A percentile compares a stretch with the other conserved stretches of the same genome.
Conservation (phyloP, 2,797 vertebrate species). For the Fringilla coelebs region DNA sequence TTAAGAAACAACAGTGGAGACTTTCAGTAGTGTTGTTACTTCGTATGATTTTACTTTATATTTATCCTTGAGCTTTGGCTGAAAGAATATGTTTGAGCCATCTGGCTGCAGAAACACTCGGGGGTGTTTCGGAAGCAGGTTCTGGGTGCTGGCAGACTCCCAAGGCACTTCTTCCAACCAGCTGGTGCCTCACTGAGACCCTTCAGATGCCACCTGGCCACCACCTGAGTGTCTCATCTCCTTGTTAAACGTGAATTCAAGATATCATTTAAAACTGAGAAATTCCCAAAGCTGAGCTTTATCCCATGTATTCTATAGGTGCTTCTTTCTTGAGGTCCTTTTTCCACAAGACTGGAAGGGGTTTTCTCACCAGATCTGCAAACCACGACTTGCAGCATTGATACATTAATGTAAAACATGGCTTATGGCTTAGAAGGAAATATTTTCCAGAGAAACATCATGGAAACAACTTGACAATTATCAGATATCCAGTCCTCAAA, state of each 20-base stretch:
- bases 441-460: neutral
- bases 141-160: neutral
- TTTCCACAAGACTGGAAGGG: neutral
- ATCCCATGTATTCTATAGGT: neutral
- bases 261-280: neutral
- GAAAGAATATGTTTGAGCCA: neutral
- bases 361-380: neutral
- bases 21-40: neutral
- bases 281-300: neutral
- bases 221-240: neutral
- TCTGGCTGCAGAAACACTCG: neutral
- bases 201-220: neutral
- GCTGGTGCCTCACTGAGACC: neutral
- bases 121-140: neutral
- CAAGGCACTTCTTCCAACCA: rapidly evolving
- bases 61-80: neutral
- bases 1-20: neutral
- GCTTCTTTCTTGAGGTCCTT: neutral
- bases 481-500: neutral
- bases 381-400: neutral
- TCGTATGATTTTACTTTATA: neutral
- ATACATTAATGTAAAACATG: neutral
- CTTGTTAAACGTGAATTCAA: neutral
- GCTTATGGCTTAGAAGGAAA: neutral
- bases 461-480: neutral